Conservation (phyloP, 2,797 vertebrate genomes). For the Cichlasoma orientale region DNA sequence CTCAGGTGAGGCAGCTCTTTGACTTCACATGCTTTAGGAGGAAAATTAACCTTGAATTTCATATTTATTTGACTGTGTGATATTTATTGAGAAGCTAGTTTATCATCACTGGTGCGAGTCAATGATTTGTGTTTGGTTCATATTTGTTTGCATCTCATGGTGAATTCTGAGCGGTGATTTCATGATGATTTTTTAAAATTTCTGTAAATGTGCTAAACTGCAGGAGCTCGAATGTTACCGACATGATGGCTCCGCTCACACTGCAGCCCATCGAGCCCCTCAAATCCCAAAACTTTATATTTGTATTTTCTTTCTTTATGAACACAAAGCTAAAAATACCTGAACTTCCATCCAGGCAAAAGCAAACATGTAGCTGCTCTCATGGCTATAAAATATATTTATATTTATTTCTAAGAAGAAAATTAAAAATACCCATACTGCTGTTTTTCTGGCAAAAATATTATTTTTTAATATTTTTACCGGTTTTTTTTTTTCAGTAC, state of each 20-base stretch:
- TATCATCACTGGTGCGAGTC: conserved; percentile 36
- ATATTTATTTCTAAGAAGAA: no score
- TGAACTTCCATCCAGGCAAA: no score
- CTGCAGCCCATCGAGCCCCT: not conserved
- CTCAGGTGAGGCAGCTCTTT: not conserved
- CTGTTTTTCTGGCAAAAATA: no score
- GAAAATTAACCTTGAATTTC: conserved; percentile 15
- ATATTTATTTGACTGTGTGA: conserved; percentile 50
- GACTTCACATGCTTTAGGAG: fast-evolving
- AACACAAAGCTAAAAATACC: no score
- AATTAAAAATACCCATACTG: no score
- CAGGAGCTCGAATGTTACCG: conserved; percentile 23
- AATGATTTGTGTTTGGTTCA: conserved; percentile 5
- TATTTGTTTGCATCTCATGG: conserved; percentile 28
- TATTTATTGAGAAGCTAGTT: conserved; percentile 51
- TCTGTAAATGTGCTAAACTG: conserved; percentile 4
- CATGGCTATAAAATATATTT: not conserved
- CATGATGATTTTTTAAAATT: conserved; percentile 12
- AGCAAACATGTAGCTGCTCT: not conserved
- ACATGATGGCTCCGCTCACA: conserved; percentile 12
- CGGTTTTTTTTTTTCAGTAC: not conserved
- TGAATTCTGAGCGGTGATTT: conserved; percentile 18
- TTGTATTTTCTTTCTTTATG: not conserved
- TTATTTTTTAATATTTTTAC: no score
- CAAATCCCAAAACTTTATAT: fast-evolving